These are phyloP conservation scores for Takifugu rubripes DNA, from an alignment of 2,797 vertebrate species.

Conservation along the genomic window DNA sequence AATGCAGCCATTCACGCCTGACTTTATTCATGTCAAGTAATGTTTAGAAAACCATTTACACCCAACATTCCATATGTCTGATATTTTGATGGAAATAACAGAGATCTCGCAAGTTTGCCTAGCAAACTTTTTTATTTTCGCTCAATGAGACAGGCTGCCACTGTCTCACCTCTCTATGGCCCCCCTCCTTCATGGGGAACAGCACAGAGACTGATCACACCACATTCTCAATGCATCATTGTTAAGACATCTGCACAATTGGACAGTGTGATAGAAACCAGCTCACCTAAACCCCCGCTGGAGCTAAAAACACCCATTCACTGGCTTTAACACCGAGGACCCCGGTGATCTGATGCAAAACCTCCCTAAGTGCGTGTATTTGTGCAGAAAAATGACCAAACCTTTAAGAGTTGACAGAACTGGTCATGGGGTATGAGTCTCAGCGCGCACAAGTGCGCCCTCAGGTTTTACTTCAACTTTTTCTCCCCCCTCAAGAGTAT, in stretches of 20 bases:
- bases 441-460: constrained; percentile 67
- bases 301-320: constrained; percentile 67
- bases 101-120: constrained; percentile 40
- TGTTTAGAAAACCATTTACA: constrained; percentile 37
- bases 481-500: constrained; percentile 55
- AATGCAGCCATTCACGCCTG: constrained; percentile 45
- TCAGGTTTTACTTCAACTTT: constrained; percentile 80
- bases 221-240: constrained; percentile 56
- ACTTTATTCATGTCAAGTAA: constrained; percentile 63
- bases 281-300: constrained; percentile 42
- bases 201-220: constrained; percentile 50
- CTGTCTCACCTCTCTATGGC: constrained; percentile 31
- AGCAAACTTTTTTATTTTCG: constrained; percentile 41
- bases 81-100: constrained; percentile 60
- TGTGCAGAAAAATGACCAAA: constrained; percentile 59
- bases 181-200: constrained; percentile 40
- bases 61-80: constrained; percentile 33
- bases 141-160: constrained; percentile 39
- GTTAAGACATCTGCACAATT: constrained; percentile 51
- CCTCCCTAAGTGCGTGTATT: constrained; percentile 58
- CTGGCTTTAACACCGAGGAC: constrained; percentile 55
- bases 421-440: constrained; percentile 58
- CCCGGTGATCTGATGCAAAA: constrained; percentile 54
- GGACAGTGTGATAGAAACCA: constrained; percentile 57
- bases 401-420: constrained; percentile 63